Evolutionary conservation across 2,797 vertebrate genomes (phyloP).

Genomic region (Rhabdophis nuchalis): DNA sequence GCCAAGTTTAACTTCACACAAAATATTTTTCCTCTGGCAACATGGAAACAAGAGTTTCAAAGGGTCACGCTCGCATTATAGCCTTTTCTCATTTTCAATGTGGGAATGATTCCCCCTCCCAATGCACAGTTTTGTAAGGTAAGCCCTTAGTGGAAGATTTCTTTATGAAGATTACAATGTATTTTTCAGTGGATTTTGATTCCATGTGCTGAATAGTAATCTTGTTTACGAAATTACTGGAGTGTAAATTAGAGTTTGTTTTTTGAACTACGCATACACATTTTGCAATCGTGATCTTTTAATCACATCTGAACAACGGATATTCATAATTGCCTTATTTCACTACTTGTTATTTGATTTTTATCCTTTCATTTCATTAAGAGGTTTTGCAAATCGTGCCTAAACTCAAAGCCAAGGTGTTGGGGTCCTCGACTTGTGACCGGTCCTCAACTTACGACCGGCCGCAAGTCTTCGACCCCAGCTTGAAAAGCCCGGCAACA

Average conservation of each 20-base stretch:
- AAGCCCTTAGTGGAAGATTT: neutral
- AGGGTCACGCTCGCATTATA: neutral
- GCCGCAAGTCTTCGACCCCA: too few relatives aligned
- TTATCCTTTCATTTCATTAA: neutral
- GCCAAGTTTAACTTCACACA: neutral
- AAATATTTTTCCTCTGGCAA: neutral
- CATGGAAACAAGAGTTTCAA: neutral
- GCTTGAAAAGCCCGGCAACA: too few relatives aligned
- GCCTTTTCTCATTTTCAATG: neutral
- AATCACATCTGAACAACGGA: neutral
- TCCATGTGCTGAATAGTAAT: neutral
- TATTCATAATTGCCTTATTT: neutral
- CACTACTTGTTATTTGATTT: neutral
- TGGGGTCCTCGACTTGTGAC: too few relatives aligned
- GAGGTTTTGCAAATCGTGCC: neutral
- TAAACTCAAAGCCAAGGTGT: neutral
- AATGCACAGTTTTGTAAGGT: neutral
- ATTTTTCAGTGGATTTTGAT: neutral
- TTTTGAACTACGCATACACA: neutral
- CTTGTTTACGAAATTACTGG: neutral
- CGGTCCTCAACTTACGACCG: too few relatives aligned
- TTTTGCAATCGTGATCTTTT: neutral
- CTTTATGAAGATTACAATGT: neutral
- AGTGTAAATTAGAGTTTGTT: neutral
- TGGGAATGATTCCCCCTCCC: neutral